Percentiles rank a stretch among this genome's conserved stretches.
Conservation (phyloP, 2,888 invertebrate species). For the Tetramorium bicarinatum region DNA sequence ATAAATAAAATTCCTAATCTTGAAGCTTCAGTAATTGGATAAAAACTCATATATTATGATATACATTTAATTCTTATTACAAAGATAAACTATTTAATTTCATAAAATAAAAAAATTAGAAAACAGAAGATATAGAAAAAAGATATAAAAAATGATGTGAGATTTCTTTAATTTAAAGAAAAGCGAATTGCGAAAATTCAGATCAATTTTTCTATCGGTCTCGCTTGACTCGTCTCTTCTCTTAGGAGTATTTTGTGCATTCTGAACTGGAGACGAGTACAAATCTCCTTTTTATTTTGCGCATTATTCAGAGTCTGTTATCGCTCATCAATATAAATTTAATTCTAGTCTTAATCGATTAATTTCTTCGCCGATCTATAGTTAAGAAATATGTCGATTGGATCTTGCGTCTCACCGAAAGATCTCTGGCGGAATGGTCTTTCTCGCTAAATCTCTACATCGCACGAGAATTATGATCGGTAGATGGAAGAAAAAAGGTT, state of each 20-base stretch:
- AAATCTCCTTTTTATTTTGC: slow-evolving; percentile 22
- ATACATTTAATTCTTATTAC: not conserved
- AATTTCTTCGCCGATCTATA: slow-evolving; percentile 9
- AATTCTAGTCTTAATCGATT: slow-evolving; percentile 37
- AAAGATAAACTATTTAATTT: slow-evolving; percentile 8
- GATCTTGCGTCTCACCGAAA: slow-evolving; percentile 10
- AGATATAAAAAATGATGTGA: not conserved
- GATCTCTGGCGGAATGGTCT: slow-evolving; percentile 34
- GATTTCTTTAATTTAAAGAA: slow-evolving; percentile 4
- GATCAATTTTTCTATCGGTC: not conserved
- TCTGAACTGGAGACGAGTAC: not conserved
- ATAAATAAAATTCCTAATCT: slow-evolving; percentile 24
- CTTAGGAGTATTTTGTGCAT: not conserved
- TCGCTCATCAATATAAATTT: slow-evolving; percentile 34
- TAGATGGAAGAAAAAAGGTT: not conserved
- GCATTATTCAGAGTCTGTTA: not conserved
- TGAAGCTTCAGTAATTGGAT: not conserved
- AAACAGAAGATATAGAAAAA: slow-evolving; percentile 1
- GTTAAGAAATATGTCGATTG: slow-evolving; percentile 38
- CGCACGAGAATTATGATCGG: not conserved
- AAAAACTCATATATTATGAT: slow-evolving; percentile 6
- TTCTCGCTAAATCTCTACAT: slow-evolving; percentile 8
- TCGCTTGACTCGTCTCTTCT: slow-evolving; percentile 3
- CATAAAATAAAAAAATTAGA: not conserved
- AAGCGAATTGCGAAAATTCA: not conserved